These are phyloP conservation scores for Solea senegalensis DNA, from an alignment of 2,113 vertebrate species.

Conservation along the genomic window DNA sequence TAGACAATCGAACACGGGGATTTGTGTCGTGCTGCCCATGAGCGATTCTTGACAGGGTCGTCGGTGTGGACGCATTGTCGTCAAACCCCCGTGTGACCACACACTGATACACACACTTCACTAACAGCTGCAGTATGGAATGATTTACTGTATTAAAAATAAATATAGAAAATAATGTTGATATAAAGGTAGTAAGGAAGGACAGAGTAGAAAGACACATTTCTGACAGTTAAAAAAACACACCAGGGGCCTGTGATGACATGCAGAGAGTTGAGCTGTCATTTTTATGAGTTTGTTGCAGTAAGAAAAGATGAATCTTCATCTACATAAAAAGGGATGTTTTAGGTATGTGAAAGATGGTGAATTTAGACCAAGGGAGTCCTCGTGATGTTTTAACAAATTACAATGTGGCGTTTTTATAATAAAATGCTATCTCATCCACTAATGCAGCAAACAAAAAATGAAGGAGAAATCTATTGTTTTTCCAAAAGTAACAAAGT, in stretches of 20 bases:
- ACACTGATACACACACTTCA: slow-evolving; percentile 5
- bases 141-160: slow-evolving; percentile 19
- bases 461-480: background rate
- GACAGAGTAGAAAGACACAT: slow-evolving; percentile 74
- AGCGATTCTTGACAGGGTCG: slow-evolving; percentile 40
- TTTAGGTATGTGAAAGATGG: too few relatives aligned
- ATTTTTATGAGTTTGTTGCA: too few relatives aligned
- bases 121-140: slow-evolving; percentile 18
- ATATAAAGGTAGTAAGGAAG: slow-evolving; percentile 84
- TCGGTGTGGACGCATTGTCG: slow-evolving; percentile 27
- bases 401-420: background rate
- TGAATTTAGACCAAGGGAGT: too few relatives aligned
- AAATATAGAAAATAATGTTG: slow-evolving; percentile 24
- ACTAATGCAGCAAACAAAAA: background rate
- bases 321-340: too few relatives aligned
- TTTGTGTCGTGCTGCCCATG: slow-evolving; percentile 29
- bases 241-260: slow-evolving; percentile 1
- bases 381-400: too few relatives aligned
- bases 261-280: background rate
- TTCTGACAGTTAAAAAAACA: slow-evolving; percentile 61
- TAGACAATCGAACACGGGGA: slow-evolving; percentile 56
- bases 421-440: background rate
- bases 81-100: slow-evolving; percentile 12
- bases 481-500: background rate
- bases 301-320: too few relatives aligned